These are phyloP conservation scores for Lonchura striata DNA, from an alignment of 2,113 vertebrate genomes.

Conservation along the genomic window DNA sequence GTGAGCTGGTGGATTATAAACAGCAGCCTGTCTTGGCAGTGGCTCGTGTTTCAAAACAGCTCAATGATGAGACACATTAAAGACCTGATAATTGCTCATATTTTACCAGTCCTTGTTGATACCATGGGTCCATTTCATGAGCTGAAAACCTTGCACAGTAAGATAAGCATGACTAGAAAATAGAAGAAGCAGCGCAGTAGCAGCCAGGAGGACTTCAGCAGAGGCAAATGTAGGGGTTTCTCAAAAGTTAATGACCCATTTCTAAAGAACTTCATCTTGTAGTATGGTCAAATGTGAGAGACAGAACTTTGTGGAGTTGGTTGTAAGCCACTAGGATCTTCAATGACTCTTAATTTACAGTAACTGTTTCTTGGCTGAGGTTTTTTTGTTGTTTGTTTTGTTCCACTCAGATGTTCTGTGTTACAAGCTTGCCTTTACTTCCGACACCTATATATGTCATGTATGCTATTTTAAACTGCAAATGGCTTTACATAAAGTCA, in stretches of 20 bases:
- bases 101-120: neutral
- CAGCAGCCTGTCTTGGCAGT: neutral
- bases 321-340: neutral
- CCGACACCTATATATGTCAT: neutral
- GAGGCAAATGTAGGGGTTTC: neutral
- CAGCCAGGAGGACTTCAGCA: neutral
- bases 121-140: neutral
- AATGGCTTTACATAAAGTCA: neutral
- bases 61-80: neutral
- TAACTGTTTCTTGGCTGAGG: neutral
- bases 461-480: neutral
- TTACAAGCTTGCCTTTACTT: neutral
- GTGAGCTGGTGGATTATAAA: neutral
- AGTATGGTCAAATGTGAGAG: neutral
- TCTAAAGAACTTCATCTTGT: neutral
- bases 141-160: neutral
- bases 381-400: neutral
- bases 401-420: neutral
- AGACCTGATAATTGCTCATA: neutral
- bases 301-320: neutral
- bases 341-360: neutral
- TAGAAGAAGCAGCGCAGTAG: accelerated
- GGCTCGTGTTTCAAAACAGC: neutral
- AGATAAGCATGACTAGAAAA: neutral
- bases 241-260: neutral